These are phyloP conservation scores for Ceramica pisi DNA, from an alignment of 2,888 invertebrate species.

Conservation along the genomic window DNA sequence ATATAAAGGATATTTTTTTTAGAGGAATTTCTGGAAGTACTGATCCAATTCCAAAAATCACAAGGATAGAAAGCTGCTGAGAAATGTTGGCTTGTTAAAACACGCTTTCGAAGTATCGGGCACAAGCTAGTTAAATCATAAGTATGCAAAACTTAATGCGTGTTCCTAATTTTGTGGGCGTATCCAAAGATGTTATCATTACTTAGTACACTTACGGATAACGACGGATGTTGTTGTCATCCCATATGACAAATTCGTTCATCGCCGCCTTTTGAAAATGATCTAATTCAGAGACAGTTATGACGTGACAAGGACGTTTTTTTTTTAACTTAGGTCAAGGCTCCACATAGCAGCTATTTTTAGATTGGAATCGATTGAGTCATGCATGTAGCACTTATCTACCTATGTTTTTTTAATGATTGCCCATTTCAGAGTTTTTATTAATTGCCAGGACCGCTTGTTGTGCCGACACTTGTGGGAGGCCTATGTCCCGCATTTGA, in stretches of 20 bases:
- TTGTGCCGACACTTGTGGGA: too few relatives aligned
- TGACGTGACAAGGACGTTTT: too few relatives aligned
- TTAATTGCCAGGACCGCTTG: too few relatives aligned
- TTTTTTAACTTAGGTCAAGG: neutral
- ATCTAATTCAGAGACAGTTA: neutral
- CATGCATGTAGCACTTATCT: neutral
- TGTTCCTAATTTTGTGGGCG: neutral
- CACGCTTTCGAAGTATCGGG: too few relatives aligned
- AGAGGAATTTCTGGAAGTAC: too few relatives aligned
- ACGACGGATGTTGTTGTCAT: constrained; percentile 11
- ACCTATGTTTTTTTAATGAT: neutral
- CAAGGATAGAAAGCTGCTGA: too few relatives aligned
- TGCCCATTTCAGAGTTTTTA: neutral
- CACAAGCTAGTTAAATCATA: too few relatives aligned
- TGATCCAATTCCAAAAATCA: too few relatives aligned
- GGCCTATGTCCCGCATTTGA: too few relatives aligned
- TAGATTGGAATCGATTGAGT: neutral
- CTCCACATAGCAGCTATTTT: neutral
- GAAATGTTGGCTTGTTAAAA: too few relatives aligned
- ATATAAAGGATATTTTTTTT: too few relatives aligned
- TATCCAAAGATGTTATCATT: constrained; percentile 1
- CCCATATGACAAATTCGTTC: neutral
- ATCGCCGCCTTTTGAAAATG: neutral
- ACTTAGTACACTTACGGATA: neutral
- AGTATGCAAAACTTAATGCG: too few relatives aligned